These are phyloP conservation scores for Epinephelus malabaricus DNA, from an alignment of 2,797 vertebrate species.

Conservation along the genomic window DNA sequence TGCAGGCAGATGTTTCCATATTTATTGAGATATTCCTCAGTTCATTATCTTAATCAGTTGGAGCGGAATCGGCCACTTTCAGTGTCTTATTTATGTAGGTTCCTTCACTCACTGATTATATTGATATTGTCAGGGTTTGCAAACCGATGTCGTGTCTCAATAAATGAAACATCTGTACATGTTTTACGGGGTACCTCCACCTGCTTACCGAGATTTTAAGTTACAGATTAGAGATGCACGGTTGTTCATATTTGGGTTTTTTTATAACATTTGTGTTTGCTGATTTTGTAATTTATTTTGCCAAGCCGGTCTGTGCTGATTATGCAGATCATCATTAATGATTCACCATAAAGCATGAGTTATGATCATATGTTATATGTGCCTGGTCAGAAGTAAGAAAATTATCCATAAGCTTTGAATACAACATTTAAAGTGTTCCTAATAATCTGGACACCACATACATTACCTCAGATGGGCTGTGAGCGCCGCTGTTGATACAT, in stretches of 20 bases:
- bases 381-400: background rate
- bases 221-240: too few species aligned
- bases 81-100: too few species aligned
- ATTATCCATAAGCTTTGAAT: rapidly evolving
- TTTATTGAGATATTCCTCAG: background rate
- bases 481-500: slow-evolving; percentile 75
- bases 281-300: too few species aligned
- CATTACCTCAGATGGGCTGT: slow-evolving; percentile 57
- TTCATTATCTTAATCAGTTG: background rate
- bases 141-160: background rate
- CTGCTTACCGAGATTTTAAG: too few species aligned
- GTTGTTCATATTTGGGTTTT: too few species aligned
- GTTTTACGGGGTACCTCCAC: background rate
- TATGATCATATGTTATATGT: too few species aligned
- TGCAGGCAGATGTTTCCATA: background rate
- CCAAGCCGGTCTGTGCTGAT: too few species aligned
- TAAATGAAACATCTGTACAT: too few species aligned
- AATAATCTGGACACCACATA: rapidly evolving
- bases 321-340: too few species aligned
- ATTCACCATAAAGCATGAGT: too few species aligned
- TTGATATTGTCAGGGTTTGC: rapidly evolving
- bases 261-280: too few species aligned
- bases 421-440: rapidly evolving
- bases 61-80: background rate
- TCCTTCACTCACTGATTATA: too few species aligned